These are phyloP conservation scores for Temnothorax unifasciatus DNA, from an alignment of 2,888 invertebrate genomes.

Conservation along the genomic window DNA sequence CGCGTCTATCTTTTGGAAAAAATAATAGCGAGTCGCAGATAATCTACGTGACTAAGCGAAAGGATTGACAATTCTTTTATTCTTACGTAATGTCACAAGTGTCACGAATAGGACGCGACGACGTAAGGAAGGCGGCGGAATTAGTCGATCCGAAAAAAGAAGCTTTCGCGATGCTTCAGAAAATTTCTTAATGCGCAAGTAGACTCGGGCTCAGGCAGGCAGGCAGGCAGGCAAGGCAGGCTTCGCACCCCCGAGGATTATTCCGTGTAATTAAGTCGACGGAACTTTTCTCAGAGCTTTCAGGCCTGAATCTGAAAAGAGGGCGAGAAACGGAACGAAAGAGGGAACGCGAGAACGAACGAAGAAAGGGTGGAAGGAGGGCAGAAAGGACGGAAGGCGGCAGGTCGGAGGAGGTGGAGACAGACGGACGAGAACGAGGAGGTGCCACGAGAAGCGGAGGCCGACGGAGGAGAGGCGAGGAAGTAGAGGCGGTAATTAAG, in stretches of 20 bases:
- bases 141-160: constrained; percentile 46
- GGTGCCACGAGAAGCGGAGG: constrained; percentile 67
- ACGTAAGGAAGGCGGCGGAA: constrained; percentile 22
- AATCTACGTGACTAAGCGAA: neutral
- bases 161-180: constrained; percentile 72
- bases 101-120: constrained; percentile 18
- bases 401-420: constrained; percentile 57
- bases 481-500: constrained; percentile 87
- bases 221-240: constrained; percentile 65
- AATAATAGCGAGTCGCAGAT: neutral
- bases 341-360: constrained; percentile 61
- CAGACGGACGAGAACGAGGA: constrained; percentile 66
- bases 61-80: neutral
- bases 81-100: constrained; percentile 4
- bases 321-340: constrained; percentile 55
- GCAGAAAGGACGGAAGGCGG: constrained; percentile 50
- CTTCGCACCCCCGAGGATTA: constrained; percentile 85
- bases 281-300: constrained; percentile 87
- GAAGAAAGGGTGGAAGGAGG: constrained; percentile 59
- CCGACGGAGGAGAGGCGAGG: constrained; percentile 77
- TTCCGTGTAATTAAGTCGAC: constrained; percentile 89
- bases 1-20: constrained; percentile 11
- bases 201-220: constrained; percentile 63
- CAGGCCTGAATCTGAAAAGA: constrained; percentile 69
- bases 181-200: constrained; percentile 74